Evolutionary conservation across 1,140 invertebrate genomes (phyloP), one percentile per base, ranked within the genome.

Genomic region (Neodiprion lecontei): DNA sequence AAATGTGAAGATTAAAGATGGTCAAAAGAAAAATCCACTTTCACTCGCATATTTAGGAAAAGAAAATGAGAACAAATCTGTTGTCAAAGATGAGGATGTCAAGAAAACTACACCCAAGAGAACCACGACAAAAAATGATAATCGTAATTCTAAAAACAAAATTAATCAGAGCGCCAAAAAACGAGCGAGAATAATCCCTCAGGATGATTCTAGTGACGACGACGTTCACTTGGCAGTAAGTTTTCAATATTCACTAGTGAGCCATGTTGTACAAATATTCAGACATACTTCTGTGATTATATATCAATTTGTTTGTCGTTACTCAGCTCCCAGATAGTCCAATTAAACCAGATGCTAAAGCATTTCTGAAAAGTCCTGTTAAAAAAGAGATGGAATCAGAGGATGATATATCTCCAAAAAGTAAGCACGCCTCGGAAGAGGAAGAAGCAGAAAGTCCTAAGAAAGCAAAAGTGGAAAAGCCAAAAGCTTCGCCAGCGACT

Each of bases 181-280:
- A 69, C 67, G 69, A 80, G 74, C 73, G 21, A 81, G 84, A 79
- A 80, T 83, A 14, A 74, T 80, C 66, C 75, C 68, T 61, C 23
- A 70, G 17, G 69, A 78, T 73, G 80, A 84, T 75, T 84, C 84
- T 0, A 86, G 81, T 73, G 84, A 85, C n/a, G 85, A 86, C 47
- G 85, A 84, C 68, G 78, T 40, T 50, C 79, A 81, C 69, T 70
- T 84, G 61, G 72, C 78, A 49, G 82, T 85, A 78, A 74, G 79
- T 21, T 21, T 53, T 53, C 9, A 10, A 14, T 14, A 53, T 53
- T 53, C 14, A 53, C 9, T 21, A 21, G 17, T 53, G 50, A 53
- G 14, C 50, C 50, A 53, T 10, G 14, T 53, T 80, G 76, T 68
- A 61, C n/a, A 66, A 71, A 70, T 68, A 72, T 48, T 21, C 17